phyloP scores from a whole-genome alignment of 1,140 invertebrate genomes.

The Drosophila virilis region DNA sequence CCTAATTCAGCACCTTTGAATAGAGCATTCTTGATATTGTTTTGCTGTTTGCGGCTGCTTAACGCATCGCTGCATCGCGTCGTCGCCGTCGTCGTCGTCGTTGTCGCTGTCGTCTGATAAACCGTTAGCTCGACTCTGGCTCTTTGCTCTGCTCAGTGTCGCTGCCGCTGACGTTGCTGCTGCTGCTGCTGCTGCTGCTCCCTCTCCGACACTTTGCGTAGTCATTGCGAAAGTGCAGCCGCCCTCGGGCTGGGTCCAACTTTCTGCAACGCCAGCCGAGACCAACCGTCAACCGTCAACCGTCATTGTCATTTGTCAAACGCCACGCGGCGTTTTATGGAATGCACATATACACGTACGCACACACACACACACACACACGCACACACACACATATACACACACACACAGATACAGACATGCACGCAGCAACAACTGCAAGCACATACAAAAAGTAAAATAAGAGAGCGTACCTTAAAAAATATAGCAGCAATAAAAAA shows the following conservation, averaged over 20 bases:
- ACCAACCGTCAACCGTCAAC: conserved; percentile 53
- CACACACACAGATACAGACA: background rate
- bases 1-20: background rate
- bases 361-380: conserved; percentile 13
- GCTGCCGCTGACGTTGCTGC: background rate
- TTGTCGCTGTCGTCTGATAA: conserved; percentile 31
- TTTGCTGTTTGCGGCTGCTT: conserved; percentile 41
- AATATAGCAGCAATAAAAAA: conserved; percentile 19
- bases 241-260: conserved; percentile 49
- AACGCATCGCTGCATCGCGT: conserved; percentile 44
- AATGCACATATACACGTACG: conserved; percentile 31
- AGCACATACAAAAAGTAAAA: conserved; percentile 19
- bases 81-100: background rate
- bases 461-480: conserved; percentile 40
- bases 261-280: conserved; percentile 55
- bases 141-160: background rate
- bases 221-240: conserved; percentile 52
- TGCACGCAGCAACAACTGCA: conserved; percentile 15
- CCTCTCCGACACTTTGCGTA: conserved; percentile 13
- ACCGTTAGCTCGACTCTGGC: conserved; percentile 39
- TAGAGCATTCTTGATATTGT: conserved; percentile 1
- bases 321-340: conserved; percentile 51
- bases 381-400: background rate
- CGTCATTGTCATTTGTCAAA: conserved; percentile 59
- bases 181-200: background rate